Conservation (phyloP, 2,888 invertebrate species). For the Stenurella melanura region DNA sequence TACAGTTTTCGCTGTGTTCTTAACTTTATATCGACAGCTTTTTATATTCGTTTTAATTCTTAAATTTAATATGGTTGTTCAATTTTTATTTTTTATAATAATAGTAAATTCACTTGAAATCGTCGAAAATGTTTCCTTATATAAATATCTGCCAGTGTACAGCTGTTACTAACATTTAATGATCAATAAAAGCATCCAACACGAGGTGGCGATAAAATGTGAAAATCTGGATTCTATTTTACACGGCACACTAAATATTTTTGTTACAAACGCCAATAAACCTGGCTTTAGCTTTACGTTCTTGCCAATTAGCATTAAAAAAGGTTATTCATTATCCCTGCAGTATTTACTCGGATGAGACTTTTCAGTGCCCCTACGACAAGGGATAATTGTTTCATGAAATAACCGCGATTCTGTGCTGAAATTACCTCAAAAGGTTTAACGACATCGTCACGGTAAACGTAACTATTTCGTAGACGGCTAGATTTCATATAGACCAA, state of each 20-base stretch:
- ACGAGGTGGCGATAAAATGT: not conserved
- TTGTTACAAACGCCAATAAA: not conserved
- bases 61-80: too few species aligned
- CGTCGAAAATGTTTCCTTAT: too few species aligned
- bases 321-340: slow-evolving; percentile 1
- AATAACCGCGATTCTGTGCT: slow-evolving; percentile 1
- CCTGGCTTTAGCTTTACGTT: not conserved
- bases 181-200: not conserved
- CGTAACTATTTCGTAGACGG: slow-evolving; percentile 20
- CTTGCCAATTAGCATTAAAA: slow-evolving; percentile 5
- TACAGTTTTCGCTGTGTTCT: too few species aligned
- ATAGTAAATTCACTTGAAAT: too few species aligned
- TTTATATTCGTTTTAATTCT: too few species aligned
- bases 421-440: slow-evolving; percentile 20
- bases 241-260: not conserved
- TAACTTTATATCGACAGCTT: too few species aligned
- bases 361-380: not conserved
- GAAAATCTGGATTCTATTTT: not conserved
- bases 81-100: too few species aligned
- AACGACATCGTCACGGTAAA: slow-evolving; percentile 17
- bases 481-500: slow-evolving; percentile 21
- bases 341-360: not conserved
- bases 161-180: not conserved
- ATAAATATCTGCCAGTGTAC: not conserved
- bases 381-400: slow-evolving; percentile 18